Evolutionary conservation across 2,888 invertebrate genomes (phyloP).

Genomic region (Nymphalis c-album): DNA sequence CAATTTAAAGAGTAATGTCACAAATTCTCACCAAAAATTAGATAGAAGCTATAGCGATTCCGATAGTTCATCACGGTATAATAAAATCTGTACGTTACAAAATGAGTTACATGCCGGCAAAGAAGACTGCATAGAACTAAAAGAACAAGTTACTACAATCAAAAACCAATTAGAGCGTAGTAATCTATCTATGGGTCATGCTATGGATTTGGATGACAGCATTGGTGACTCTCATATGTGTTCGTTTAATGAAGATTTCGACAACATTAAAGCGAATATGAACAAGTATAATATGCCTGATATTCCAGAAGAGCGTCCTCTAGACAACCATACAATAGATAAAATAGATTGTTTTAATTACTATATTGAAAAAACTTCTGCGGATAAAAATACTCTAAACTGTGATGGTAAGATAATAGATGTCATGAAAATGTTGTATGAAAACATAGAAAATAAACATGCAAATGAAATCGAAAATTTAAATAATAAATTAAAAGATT

Average conservation of each 20-base stretch:
- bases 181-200: constrained; percentile 55
- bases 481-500: constrained; percentile 61
- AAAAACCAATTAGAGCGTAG: constrained; percentile 68
- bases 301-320: constrained; percentile 51
- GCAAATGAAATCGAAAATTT: constrained; percentile 66
- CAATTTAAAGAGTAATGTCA: constrained; percentile 43
- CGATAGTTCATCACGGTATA: constrained; percentile 62
- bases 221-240: constrained; percentile 54
- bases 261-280: constrained; percentile 45
- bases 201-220: constrained; percentile 66
- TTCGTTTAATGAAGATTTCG: constrained; percentile 47
- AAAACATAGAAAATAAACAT: constrained; percentile 57
- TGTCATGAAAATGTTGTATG: constrained; percentile 65
- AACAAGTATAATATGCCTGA: constrained; percentile 49
- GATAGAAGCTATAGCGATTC: constrained; percentile 68
- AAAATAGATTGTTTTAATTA: constrained; percentile 64
- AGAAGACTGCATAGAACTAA: constrained; percentile 71
- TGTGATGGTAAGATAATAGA: constrained; percentile 61
- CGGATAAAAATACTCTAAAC: constrained; percentile 48
- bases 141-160: constrained; percentile 70
- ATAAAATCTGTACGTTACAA: constrained; percentile 70
- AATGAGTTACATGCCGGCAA: constrained; percentile 67
- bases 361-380: constrained; percentile 58
- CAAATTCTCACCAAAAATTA: constrained; percentile 50
- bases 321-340: constrained; percentile 57